A percentile compares a stretch with the other conserved stretches of the same genome.
These are phyloP conservation scores for Hylaea fasciaria DNA, from an alignment of 2,888 invertebrate species.

Conservation along the genomic window DNA sequence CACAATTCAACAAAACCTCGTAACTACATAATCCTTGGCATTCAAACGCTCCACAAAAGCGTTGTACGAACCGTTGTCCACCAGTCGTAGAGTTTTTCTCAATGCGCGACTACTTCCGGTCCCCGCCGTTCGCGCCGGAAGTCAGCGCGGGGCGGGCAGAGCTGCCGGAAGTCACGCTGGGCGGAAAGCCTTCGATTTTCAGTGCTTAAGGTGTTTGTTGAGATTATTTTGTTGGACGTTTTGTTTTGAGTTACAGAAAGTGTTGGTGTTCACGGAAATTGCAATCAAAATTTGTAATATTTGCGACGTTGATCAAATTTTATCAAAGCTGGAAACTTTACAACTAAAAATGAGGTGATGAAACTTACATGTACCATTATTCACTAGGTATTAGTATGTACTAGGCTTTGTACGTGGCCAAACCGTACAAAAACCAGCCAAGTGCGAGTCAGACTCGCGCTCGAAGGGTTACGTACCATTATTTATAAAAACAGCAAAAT, in stretches of 20 bases:
- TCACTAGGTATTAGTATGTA: no score
- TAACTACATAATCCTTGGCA: slow-evolving; percentile 3
- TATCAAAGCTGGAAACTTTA: no score
- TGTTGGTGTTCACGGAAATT: neutral
- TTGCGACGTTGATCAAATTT: no score
- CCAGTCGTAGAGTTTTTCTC: slow-evolving; percentile 60
- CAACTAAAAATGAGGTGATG: no score
- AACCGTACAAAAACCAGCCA: no score
- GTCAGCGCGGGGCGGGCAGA: slow-evolving; percentile 60
- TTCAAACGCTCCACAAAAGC: slow-evolving; percentile 6
- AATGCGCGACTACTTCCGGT: slow-evolving; percentile 74
- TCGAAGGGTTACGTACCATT: no score
- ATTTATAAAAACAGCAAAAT: no score
- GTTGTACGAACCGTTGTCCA: slow-evolving; percentile 17
- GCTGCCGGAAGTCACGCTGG: slow-evolving; percentile 59
- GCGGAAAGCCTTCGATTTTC: slow-evolving; percentile 28
- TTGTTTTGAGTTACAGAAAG: neutral
- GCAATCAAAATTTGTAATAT: neutral
- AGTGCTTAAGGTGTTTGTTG: slow-evolving; percentile 13
- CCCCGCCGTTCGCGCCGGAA: slow-evolving; percentile 65
- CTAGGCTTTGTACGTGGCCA: no score
- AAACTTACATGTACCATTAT: no score
- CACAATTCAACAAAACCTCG: slow-evolving; percentile 7
- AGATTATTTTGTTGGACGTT: slow-evolving; percentile 4
- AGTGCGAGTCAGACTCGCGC: no score